A percentile compares a stretch with the other conserved stretches of the same genome.
Evolutionary conservation across 2,888 invertebrate species (phyloP).

Genomic region (Automeris io): DNA sequence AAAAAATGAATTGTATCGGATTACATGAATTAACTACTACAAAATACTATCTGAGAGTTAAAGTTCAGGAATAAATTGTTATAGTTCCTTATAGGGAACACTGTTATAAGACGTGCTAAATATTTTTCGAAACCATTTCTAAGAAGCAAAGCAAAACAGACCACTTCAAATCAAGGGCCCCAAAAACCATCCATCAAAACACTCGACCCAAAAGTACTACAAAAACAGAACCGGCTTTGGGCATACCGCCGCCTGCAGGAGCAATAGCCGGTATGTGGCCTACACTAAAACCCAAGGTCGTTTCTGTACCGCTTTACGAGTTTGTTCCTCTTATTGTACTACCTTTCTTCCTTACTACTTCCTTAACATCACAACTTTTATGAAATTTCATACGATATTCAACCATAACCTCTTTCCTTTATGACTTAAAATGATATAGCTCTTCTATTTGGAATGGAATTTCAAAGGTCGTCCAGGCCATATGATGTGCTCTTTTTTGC

Average conservation of each 20-base stretch:
- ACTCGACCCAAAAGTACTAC: slow-evolving; percentile 38
- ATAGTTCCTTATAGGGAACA: neutral
- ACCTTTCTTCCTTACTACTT: slow-evolving; percentile 53
- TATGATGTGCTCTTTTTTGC: slow-evolving; percentile 65
- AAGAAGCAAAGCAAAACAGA: neutral
- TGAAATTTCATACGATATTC: slow-evolving; percentile 13
- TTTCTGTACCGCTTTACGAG: slow-evolving; percentile 63
- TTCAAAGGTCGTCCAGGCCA: slow-evolving; percentile 64
- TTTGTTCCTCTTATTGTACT: slow-evolving; percentile 57
- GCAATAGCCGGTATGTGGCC: slow-evolving; percentile 68
- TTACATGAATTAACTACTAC: too few species aligned
- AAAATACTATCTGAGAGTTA: too few species aligned
- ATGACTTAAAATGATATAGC: slow-evolving; percentile 20
- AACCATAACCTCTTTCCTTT: slow-evolving; percentile 22
- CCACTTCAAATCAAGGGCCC: slow-evolving; percentile 24
- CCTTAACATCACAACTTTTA: slow-evolving; percentile 32
- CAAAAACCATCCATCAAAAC: slow-evolving; percentile 59
- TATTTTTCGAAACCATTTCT: neutral
- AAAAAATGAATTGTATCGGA: too few species aligned
- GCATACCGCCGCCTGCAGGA: slow-evolving; percentile 35
- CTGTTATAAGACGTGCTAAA: neutral
- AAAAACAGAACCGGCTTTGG: slow-evolving; percentile 57
- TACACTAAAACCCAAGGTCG: slow-evolving; percentile 72
- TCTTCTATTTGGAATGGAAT: slow-evolving; percentile 36
- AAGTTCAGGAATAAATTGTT: neutral